Conservation (phyloP, 2,888 invertebrate species). For the Gastracanthus pulcherrimus region DNA sequence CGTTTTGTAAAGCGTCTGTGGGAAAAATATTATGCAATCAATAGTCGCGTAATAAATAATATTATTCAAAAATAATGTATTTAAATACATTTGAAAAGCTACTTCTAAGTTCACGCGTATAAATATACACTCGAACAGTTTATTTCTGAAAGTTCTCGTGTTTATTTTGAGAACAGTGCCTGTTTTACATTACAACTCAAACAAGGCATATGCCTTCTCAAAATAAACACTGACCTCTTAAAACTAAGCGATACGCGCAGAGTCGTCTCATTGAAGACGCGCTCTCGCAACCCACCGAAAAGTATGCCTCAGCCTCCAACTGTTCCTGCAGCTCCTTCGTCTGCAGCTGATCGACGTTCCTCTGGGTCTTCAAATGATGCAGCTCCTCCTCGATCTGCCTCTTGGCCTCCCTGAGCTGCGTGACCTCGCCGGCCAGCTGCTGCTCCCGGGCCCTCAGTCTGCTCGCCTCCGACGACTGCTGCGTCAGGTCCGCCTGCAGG, state of each 20-base stretch:
- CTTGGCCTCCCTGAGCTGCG: slow-evolving; percentile 84
- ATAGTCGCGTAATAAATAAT: not conserved
- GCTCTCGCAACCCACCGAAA: slow-evolving; percentile 81
- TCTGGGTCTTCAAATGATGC: slow-evolving; percentile 84
- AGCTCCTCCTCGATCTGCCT: slow-evolving; percentile 87
- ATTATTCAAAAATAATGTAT: not conserved
- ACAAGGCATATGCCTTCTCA: slow-evolving; percentile 8
- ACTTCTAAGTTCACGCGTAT: not conserved
- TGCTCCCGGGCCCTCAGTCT: slow-evolving; percentile 86
- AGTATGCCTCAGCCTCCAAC: slow-evolving; percentile 96
- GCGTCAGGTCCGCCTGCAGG: slow-evolving; percentile 89
- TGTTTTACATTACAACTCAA: slow-evolving; percentile 29
- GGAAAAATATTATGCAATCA: slow-evolving; percentile 38
- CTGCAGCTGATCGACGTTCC: slow-evolving; percentile 84
- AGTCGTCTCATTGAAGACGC: not conserved
- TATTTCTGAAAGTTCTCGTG: slow-evolving; percentile 25
- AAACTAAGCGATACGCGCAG: not conserved
- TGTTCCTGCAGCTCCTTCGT: slow-evolving; percentile 97
- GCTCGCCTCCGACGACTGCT: slow-evolving; percentile 85
- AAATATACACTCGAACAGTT: slow-evolving; percentile 12
- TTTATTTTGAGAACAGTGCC: slow-evolving; percentile 28
- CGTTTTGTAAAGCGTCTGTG: slow-evolving; percentile 92
- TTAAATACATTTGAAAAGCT: not conserved
- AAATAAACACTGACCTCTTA: slow-evolving; percentile 7
- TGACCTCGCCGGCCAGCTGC: slow-evolving; percentile 85